Conservation (phyloP, 2,113 vertebrate species). For the Stomatorhinus ivindoensis region DNA sequence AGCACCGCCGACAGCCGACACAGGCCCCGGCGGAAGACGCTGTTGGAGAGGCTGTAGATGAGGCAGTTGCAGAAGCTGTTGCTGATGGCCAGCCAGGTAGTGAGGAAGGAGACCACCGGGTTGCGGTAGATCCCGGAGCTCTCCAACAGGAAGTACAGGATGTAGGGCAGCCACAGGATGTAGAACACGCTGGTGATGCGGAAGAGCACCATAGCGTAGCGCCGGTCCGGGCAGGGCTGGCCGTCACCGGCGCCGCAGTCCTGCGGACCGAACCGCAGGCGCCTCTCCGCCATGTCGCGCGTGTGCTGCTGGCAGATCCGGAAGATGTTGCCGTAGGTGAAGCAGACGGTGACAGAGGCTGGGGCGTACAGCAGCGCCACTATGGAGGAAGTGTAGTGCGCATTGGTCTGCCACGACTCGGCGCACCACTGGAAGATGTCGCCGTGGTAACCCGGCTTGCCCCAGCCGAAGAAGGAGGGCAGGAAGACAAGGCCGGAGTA, state of each 20-base stretch:
- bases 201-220: constrained; percentile 73
- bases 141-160: constrained; percentile 84
- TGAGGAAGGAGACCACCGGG: constrained; percentile 74
- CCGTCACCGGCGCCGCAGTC: constrained; percentile 59
- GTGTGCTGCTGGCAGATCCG: constrained; percentile 87
- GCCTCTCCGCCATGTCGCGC: constrained; percentile 77
- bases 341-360: constrained; percentile 77
- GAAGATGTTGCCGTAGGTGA: constrained; percentile 88
- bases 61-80: constrained; percentile 95
- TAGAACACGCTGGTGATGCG: constrained; percentile 69
- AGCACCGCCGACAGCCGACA: constrained; percentile 61
- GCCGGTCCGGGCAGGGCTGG: constrained; percentile 72
- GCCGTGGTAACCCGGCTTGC: constrained; percentile 53
- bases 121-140: constrained; percentile 72
- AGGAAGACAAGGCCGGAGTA: constrained; percentile 79
- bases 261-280: constrained; percentile 77
- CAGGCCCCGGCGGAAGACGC: constrained; percentile 80
- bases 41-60: constrained; percentile 92
- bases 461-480: constrained; percentile 74
- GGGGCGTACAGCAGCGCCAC: constrained; percentile 78
- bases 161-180: constrained; percentile 85
- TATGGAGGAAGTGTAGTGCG: constrained; percentile 78
- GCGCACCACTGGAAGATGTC: constrained; percentile 84
- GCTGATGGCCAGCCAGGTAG: constrained; percentile 88
- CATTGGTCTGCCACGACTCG: constrained; percentile 68